Base-by-base conservation (phyloP, 2,113 vertebrate species). In the Crotalus viridis region DNA sequence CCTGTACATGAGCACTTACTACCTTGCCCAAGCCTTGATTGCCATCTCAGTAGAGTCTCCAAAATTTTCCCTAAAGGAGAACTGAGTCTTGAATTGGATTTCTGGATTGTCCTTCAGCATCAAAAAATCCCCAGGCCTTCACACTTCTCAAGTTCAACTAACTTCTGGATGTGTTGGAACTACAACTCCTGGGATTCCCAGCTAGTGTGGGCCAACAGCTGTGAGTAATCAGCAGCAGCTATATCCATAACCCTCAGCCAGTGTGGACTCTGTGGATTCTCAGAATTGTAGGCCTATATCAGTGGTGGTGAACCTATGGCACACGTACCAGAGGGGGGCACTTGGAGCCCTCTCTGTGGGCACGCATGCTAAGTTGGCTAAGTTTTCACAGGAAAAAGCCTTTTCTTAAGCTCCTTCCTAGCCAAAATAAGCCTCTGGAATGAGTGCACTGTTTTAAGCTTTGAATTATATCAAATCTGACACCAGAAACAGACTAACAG, bases 1-100 rank as follows among this genome's bases (percentile, higher is more conserved):
- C 6, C 1, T 98, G 51, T 94, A 98, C 94, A 99, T 99, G 98
- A 92, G 89, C 39, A 98, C 98, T 1, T 99, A 99, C 94, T 99
- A 98, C 55, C 69, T 97, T 0, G 98, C 98, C 0, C 99, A 99
- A 97, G 28, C 97, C 26, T 96, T 99, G 12, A 98, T 99, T 0
- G 93, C 98, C 0, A 91, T 98, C 26, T 94, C 91, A 3, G 59
- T 88, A 43, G n/a, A 69, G 21, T 33, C 69, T 1, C 24, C 48
- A 3, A 51, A 81, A 6, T 4, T 87, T 54, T 28, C 39, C 54
- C 28, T 52, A 61, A 93, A 93, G 85, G 54, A 91, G 48, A 56
- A 0, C 21, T 91, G 92, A 91, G 51, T 1, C 2, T 3, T 26
- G 46, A 26, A 7, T n/a, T 51, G 52, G 10, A 33, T 21, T 54